phyloP scores from a whole-genome alignment of 2,888 invertebrate species.

The Limnephilus auricula region DNA sequence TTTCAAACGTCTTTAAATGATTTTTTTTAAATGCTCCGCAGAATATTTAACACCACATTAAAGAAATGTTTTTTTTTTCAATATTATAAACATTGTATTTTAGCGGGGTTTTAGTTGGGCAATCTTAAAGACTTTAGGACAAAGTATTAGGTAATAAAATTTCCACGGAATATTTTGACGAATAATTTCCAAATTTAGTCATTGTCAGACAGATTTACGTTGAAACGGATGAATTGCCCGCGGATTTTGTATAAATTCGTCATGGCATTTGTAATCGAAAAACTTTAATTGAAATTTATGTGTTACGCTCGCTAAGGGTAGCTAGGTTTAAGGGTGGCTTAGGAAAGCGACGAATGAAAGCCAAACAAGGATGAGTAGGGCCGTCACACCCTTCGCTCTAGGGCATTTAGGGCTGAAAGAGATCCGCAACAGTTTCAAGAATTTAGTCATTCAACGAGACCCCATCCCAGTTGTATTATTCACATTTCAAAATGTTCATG shows the following conservation, averaged over 20 bases:
- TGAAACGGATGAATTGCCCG: neutral
- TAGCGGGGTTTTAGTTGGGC: neutral
- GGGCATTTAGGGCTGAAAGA: neutral
- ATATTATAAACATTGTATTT: neutral
- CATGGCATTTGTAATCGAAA: neutral
- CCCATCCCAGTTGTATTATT: neutral
- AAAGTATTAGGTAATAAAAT: neutral
- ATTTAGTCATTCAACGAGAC: neutral
- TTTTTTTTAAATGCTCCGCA: no score
- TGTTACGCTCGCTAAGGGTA: neutral
- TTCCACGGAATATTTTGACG: neutral
- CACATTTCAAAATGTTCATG: neutral
- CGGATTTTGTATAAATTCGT: neutral
- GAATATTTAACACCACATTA: no score
- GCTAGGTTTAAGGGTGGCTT: neutral
- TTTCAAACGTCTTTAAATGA: no score
- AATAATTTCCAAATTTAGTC: neutral
- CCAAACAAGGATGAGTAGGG: neutral
- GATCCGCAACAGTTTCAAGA: neutral
- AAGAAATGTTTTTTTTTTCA: no score
- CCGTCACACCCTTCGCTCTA: neutral
- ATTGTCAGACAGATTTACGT: neutral
- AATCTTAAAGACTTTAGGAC: neutral
- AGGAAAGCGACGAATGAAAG: slow-evolving; percentile 2
- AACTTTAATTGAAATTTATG: neutral